Evolutionary conservation across 35 echinoderm and acorn worm genomes (phyloP), one percentile per base, ranked within the genome.

Genomic region (Ophioderma brevispina): DNA sequence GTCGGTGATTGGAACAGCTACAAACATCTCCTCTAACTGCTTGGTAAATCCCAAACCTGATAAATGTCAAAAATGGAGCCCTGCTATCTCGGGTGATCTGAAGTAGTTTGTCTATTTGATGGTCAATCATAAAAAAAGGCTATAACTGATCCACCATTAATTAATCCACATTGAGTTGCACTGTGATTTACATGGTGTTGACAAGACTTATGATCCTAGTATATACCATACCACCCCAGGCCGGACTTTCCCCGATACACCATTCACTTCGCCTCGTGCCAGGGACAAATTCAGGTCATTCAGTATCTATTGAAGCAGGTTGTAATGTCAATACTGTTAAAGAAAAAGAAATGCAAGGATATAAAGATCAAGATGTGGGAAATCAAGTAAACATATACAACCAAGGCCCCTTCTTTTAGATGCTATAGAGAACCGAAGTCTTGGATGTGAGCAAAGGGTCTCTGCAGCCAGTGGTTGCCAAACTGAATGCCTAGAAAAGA

Each of bases 271-370:
- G 90, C 90, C 42, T 77, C 40, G 15, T 31, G 32, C 42, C 38
- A 76, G 30, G 90, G 90, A 18, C 90, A 91, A 17, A 37, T 30
- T 23, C 35, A 85, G 37, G 75, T 76, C 33, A 75, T 91, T 38
- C 78, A 77, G 41, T 55, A 77, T 34, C 82, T 91, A 13, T 39
- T 91, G 82, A 91, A 23, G 63, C 83, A 30, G 90, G 90, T 13
- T 91, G 83, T 85, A 82, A 86, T 36, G 81, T 84, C 31, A 84
- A 91, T 43, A 85, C 75, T 8, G n/a, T n/a, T n/a, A n/a, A n/a
- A n/a, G n/a, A n/a, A n/a, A n/a, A n/a, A n/a, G n/a, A n/a, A n/a
- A n/a, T n/a, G n/a, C n/a, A n/a, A n/a, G 90, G 90, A 2, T 40
- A 70, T 35, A 86, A 78, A 33, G 39, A 76, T 21, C 33, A 64